phyloP scores from a whole-genome alignment of 2,888 invertebrate species.

The Willowsia nigromaculata region DNA sequence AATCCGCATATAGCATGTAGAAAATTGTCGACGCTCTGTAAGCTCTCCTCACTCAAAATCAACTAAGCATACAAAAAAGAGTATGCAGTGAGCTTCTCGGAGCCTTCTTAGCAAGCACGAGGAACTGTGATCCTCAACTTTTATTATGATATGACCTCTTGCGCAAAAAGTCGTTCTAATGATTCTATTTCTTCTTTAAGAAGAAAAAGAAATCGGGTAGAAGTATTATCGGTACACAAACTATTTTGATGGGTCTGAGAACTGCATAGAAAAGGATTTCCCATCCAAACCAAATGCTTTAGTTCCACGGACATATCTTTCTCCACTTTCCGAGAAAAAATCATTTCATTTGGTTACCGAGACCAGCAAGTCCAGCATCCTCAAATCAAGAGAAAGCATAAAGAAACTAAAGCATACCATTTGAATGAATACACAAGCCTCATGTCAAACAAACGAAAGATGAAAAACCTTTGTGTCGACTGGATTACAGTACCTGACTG shows the following conservation, averaged over 20 bases:
- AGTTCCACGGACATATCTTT: too few relatives aligned
- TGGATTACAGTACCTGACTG: neutral
- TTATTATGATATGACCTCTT: neutral
- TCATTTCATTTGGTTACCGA: too few relatives aligned
- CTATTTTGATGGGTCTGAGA: too few relatives aligned
- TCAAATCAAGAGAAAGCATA: too few relatives aligned
- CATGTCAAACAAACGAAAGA: neutral
- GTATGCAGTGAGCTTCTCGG: neutral
- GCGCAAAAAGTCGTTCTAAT: neutral
- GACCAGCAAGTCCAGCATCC: too few relatives aligned
- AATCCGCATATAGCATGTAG: slow-evolving; percentile 21
- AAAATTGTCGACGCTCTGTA: neutral
- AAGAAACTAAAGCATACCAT: too few relatives aligned
- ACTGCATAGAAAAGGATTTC: too few relatives aligned
- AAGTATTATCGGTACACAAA: too few relatives aligned
- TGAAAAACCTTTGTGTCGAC: neutral
- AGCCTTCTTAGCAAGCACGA: neutral
- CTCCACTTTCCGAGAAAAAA: too few relatives aligned
- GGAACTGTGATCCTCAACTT: neutral
- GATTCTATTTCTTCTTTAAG: neutral
- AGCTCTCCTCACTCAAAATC: neutral
- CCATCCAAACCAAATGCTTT: too few relatives aligned
- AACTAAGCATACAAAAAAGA: neutral
- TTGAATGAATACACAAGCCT: neutral
- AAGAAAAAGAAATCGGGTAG: too few relatives aligned